phyloP scores from a whole-genome alignment of 2,797 vertebrate species.

The Octomys mimax region DNA sequence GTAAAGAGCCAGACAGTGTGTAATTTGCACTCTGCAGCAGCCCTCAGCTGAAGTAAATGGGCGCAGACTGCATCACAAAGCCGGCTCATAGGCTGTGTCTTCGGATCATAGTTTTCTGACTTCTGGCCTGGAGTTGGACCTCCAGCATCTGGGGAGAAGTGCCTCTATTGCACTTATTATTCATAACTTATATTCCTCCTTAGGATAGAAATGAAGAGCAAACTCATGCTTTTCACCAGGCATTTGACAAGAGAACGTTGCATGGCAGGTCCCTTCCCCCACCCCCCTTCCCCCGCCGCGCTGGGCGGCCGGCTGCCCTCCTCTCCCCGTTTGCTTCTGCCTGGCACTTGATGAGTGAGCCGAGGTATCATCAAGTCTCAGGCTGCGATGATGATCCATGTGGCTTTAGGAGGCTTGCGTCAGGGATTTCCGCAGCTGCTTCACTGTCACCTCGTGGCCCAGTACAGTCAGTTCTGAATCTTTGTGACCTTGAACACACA shows the following conservation, averaged over 20 bases:
- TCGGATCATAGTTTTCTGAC: neutral
- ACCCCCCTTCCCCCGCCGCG: no score
- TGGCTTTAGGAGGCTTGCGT: neutral
- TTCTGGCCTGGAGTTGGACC: neutral
- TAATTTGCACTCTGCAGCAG: neutral
- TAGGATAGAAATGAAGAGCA: neutral
- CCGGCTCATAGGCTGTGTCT: neutral
- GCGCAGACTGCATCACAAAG: neutral
- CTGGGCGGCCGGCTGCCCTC: no score
- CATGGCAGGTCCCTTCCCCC: neutral
- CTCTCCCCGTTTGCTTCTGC: neutral
- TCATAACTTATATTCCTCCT: neutral
- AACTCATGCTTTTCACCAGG: neutral
- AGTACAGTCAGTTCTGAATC: neutral
- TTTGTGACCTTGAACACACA: neutral
- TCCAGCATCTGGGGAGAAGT: neutral
- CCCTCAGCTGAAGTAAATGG: neutral
- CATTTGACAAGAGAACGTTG: neutral
- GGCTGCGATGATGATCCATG: no score
- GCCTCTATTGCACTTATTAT: neutral
- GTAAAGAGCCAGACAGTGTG: neutral
- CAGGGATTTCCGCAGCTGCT: neutral
- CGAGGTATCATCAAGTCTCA: neutral
- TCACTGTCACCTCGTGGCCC: rapidly evolving
- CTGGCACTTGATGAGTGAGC: neutral